Percentiles rank a stretch among this genome's conserved stretches.
Conservation (phyloP, 2,113 vertebrate genomes). For the Nibea albiflora region DNA sequence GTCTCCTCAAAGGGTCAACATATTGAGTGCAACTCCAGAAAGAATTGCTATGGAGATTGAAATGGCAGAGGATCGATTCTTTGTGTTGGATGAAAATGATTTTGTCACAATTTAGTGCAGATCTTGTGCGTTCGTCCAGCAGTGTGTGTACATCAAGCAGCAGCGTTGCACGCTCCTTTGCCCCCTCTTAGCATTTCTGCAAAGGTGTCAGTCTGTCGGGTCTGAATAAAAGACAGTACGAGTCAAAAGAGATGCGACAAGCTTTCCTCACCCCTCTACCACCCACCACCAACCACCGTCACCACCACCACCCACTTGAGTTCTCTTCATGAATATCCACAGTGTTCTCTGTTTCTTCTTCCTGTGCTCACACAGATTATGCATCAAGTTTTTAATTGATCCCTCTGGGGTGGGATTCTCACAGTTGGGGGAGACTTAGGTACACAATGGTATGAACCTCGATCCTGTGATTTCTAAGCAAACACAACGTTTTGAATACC, state of each 20-base stretch:
- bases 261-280: constrained; percentile 16
- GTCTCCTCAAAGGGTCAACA: constrained; percentile 37
- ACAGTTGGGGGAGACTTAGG: constrained; percentile 61
- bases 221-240: constrained; percentile 17
- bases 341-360: constrained; percentile 29
- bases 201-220: constrained; percentile 43
- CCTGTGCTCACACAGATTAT: constrained; percentile 68
- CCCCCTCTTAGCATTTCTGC: constrained; percentile 54
- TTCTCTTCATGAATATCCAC: constrained; percentile 67
- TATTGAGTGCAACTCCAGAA: background rate
- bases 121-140: background rate
- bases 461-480: constrained; percentile 67
- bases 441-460: constrained; percentile 71
- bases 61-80: constrained; percentile 17
- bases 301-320: constrained; percentile 29
- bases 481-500: constrained; percentile 43
- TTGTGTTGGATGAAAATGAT: constrained; percentile 2
- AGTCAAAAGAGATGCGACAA: constrained; percentile 17
- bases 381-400: constrained; percentile 84
- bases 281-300: constrained; percentile 12
- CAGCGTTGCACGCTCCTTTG: constrained; percentile 21
- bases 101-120: background rate
- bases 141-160: constrained; percentile 49
- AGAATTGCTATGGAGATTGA: constrained; percentile 13
- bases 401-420: constrained; percentile 78